Conservation (phyloP, 2,797 vertebrate species). For the Phataginus tetradactyla region DNA sequence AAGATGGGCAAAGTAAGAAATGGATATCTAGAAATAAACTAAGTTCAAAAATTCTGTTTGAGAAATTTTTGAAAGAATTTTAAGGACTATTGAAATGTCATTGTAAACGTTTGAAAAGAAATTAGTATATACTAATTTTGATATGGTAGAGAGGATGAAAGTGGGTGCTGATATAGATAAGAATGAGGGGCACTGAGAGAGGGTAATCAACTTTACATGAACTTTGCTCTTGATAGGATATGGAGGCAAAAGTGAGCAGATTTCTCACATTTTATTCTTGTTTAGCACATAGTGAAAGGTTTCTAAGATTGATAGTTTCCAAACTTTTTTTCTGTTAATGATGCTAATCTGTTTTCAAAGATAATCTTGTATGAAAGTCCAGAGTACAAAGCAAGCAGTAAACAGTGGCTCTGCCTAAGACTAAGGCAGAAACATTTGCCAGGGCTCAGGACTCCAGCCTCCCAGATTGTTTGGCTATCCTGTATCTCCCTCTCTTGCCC, state of each 20-base stretch:
- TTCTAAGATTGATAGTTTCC: neutral
- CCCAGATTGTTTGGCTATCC: neutral
- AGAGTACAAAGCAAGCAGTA: neutral
- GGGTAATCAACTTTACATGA: neutral
- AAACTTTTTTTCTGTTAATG: neutral
- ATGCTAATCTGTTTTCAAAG: neutral
- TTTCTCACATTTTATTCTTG: neutral
- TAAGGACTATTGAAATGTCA: neutral
- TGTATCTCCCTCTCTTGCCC: neutral
- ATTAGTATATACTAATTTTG: neutral
- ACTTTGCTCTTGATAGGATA: neutral
- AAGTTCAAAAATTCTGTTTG: neutral
- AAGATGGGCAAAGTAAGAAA: neutral
- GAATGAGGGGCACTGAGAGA: neutral
- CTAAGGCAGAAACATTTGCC: neutral
- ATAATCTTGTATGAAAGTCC: neutral
- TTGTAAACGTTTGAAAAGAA: neutral
- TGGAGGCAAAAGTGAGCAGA: neutral
- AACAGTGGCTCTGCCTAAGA: neutral
- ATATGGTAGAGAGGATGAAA: neutral
- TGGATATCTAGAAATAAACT: slow-evolving; percentile 20
- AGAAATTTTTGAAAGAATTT: slow-evolving; percentile 6
- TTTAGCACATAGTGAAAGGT: neutral
- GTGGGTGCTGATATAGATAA: neutral
- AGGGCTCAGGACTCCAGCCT: too few species aligned